phyloP scores from a whole-genome alignment of 2,888 invertebrate species.

The Reticulitermes lucifugus region DNA sequence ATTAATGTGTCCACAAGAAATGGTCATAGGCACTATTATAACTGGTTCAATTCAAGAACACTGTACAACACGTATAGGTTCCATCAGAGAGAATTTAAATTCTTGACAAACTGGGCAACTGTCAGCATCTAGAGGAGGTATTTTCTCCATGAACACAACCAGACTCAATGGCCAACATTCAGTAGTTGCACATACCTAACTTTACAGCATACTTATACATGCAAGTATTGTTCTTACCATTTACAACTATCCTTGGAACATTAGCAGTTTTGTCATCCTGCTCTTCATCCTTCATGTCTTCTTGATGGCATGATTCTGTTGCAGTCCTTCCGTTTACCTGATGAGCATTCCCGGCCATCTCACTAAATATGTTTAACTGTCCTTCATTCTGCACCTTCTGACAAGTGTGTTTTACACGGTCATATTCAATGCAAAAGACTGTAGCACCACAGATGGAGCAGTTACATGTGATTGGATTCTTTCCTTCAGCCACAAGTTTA shows the following conservation, averaged over 20 bases:
- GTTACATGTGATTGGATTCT: not conserved
- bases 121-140: no score
- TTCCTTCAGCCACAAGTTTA: not conserved
- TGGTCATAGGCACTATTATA: no score
- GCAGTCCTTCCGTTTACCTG: not conserved
- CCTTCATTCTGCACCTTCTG: not conserved
- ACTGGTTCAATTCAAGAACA: no score
- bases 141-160: no score
- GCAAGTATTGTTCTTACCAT: not conserved
- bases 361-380: not conserved
- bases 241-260: not conserved
- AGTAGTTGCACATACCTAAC: no score
- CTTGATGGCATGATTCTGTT: not conserved
- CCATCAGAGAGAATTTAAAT: no score
- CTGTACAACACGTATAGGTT: no score
- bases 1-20: no score
- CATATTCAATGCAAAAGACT: not conserved
- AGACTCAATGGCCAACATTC: no score
- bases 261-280: not conserved
- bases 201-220: no score
- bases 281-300: not conserved
- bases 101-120: no score
- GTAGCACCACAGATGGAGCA: not conserved
- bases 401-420: not conserved
- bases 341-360: not conserved